A percentile compares a stretch with the other conserved stretches of the same genome.
Evolutionary conservation across 2,113 vertebrate genomes (phyloP).

Genomic region (Pelodiscus sinensis): DNA sequence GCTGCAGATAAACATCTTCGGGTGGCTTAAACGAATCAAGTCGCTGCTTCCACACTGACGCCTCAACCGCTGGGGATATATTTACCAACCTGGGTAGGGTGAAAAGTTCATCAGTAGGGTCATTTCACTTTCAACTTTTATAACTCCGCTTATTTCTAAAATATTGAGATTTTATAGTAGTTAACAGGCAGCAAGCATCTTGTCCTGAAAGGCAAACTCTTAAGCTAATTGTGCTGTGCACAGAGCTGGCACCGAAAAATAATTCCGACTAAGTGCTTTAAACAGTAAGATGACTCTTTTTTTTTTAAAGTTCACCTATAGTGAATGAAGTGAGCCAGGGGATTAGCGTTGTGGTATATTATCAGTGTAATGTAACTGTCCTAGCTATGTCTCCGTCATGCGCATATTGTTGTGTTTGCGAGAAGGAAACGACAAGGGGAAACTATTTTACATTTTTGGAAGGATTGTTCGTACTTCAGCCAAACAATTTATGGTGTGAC

Average conservation of each 20-base stretch:
- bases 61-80: not conserved
- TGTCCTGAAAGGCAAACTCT: not conserved
- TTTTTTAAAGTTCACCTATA: not conserved
- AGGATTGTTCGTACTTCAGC: not conserved
- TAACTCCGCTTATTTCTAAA: not conserved
- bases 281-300: not conserved
- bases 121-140: not conserved
- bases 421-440: no score
- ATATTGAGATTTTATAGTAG: not conserved
- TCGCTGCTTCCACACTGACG: not conserved
- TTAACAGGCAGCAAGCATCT: not conserved
- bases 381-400: not conserved
- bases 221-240: not conserved
- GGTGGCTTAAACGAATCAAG: conserved; percentile 50
- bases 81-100: not conserved
- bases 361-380: not conserved
- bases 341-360: not conserved
- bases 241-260: not conserved
- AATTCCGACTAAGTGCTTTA: not conserved
- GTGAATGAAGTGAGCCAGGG: not conserved
- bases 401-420: no score
- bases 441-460: not conserved
- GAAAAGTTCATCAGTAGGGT: not conserved
- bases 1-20: conserved; percentile 40
- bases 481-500: not conserved